Conservation (phyloP, 2,797 vertebrate genomes). For the Pristis pectinata region DNA sequence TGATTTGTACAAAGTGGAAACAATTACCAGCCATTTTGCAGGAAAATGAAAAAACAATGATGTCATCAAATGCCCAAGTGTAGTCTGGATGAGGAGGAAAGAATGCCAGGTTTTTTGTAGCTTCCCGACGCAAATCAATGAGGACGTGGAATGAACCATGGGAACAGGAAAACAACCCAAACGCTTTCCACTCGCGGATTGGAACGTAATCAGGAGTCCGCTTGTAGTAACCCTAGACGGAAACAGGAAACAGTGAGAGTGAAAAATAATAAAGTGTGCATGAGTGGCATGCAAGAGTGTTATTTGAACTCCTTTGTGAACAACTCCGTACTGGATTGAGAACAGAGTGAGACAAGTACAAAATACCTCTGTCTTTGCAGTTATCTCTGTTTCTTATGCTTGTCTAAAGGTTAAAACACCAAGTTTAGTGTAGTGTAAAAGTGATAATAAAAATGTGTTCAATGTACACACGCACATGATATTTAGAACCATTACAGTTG, state of each 20-base stretch:
- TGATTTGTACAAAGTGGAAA: not conserved
- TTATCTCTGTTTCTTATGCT: not conserved
- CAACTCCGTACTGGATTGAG: not conserved
- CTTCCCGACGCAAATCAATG: slow-evolving; percentile 79
- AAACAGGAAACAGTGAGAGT: not conserved
- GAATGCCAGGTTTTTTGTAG: slow-evolving; percentile 71
- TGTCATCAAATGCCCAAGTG: slow-evolving; percentile 94
- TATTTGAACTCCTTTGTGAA: not conserved
- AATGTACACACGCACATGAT: not conserved
- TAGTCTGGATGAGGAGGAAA: slow-evolving; percentile 87
- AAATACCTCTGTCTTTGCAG: not conserved
- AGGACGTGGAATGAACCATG: slow-evolving; percentile 93
- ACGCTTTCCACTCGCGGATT: slow-evolving; percentile 90
- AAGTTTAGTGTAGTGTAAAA: not conserved
- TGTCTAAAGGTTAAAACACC: not conserved
- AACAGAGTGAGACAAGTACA: too few species aligned
- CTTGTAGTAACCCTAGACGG: slow-evolving; percentile 82
- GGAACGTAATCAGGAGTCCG: slow-evolving; percentile 85
- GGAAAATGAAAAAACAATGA: slow-evolving; percentile 97
- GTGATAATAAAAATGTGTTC: not conserved
- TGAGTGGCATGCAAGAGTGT: not conserved
- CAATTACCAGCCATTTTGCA: slow-evolving; percentile 78
- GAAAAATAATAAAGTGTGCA: not conserved
- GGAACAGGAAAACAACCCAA: slow-evolving; percentile 82
- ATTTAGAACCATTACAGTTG: not conserved